Base-by-base conservation (phyloP, 2,113 vertebrate species). In the Rhegmatorhina hoffmannsi region DNA sequence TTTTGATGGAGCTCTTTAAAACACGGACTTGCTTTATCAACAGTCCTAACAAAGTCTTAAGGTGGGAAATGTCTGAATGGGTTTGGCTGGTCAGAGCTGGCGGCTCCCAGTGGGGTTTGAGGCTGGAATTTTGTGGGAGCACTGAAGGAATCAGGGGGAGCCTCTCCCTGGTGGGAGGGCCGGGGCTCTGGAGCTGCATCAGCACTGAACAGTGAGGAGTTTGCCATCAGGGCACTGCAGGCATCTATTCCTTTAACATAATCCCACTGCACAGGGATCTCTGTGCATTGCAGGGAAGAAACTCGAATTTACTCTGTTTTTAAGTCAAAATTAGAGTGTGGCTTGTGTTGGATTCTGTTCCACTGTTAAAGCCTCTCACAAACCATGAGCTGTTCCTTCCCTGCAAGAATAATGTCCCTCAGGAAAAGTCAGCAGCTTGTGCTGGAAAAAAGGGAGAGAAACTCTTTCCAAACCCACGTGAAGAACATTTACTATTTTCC, bases 41-140 rank as follows among this genome's bases (percentile, higher is more conserved):
- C 36, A 0, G 24, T n/a, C 23, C 74, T 68, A 73, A 59, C 40
- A 3, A 50, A 31, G 38, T 63, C 56, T 38, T 68, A 1, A 38
- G 69, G 70, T 9, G 24, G 17, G 75, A 25, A 34, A 53, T 19
- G 44, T 10, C n/a, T 29, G 29, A 81, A 14, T 24, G 83, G 64
- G 68, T 75, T 67, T 53, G 82, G 73, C 36, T 87, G 55, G 20
- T 6, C 26, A 1, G 56, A 28, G 52, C 81, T 4, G 1, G 11
- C 20, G 3, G 33, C 13, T 20, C 87, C 72, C 47, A 0, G 0
- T 5, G 60, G 44, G 74, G 11, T 40, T 17, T 28, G 18, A 38
- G 43, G 0, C 7, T 3, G 1, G 36, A 36, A n/a, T 33, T 33
- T 23, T 5, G 0, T 9, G 18, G 44, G 11, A 23, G 28, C 10